phyloP scores from a whole-genome alignment of 2,113 vertebrate species.

The Trachemys scripta region DNA sequence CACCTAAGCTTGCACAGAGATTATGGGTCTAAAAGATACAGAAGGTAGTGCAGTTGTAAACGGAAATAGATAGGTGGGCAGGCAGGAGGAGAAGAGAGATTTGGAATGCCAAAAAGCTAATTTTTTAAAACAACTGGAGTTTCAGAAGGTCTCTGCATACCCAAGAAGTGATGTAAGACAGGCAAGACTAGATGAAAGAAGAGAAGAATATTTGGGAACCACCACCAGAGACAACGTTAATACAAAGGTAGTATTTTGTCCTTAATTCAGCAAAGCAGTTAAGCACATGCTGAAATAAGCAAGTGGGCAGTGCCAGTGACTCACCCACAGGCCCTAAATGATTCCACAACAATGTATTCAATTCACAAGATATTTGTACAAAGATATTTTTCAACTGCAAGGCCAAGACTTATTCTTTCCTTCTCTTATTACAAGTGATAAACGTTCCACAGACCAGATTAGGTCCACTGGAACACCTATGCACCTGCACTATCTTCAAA shows the following conservation, averaged over 20 bases:
- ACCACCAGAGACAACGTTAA: accelerated
- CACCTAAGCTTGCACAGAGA: neutral
- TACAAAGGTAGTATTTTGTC: neutral
- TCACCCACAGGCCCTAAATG: neutral
- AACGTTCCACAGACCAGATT: neutral
- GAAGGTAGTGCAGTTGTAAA: neutral
- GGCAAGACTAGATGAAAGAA: neutral
- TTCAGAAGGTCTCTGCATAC: neutral
- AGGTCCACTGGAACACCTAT: neutral
- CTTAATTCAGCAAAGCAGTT: neutral
- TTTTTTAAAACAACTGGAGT: neutral
- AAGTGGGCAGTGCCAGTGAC: neutral
- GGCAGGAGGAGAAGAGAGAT: neutral
- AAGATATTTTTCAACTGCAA: neutral
- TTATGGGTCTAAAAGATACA: neutral
- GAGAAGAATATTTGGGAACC: neutral
- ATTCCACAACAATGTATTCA: neutral
- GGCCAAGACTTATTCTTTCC: neutral
- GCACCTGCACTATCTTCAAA: neutral
- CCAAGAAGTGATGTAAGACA: neutral
- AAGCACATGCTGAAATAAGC: neutral
- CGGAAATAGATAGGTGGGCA: neutral
- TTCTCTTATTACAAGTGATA: neutral
- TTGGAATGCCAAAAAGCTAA: neutral
- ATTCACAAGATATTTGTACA: neutral